These are phyloP conservation scores for Arctocebus calabarensis DNA, from an alignment of 2,797 vertebrate species.

Conservation along the genomic window DNA sequence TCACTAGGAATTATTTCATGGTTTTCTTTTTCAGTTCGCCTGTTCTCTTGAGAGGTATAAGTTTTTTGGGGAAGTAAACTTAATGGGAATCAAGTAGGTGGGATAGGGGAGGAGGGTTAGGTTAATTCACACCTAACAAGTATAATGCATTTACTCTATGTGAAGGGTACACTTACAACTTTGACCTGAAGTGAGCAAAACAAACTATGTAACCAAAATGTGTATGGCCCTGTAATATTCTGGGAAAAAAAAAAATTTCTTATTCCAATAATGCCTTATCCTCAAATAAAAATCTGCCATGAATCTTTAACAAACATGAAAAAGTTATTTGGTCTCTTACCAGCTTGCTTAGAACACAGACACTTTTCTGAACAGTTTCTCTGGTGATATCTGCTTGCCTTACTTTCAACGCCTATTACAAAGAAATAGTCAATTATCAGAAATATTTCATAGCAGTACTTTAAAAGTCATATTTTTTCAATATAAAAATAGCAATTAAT, in stretches of 20 bases:
- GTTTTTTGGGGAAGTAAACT: no score
- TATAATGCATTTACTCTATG: no score
- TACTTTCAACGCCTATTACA: constrained; percentile 94
- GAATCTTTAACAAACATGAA: neutral
- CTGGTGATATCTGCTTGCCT: constrained; percentile 97
- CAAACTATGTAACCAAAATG: no score
- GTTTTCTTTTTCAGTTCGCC: no score
- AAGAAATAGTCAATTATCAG: constrained; percentile 68
- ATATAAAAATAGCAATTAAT: constrained; percentile 18
- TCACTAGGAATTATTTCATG: no score
- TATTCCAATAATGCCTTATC: neutral
- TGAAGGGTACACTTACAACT: no score
- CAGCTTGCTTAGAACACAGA: constrained; percentile 98
- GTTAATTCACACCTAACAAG: no score
- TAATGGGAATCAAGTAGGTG: no score
- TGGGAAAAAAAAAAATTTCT: neutral
- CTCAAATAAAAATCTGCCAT: neutral
- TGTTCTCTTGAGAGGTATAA: no score
- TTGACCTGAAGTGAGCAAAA: no score
- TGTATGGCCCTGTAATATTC: no score
- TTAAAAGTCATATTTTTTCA: constrained; percentile 44
- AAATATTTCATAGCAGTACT: constrained; percentile 58
- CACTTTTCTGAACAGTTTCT: constrained; percentile 99
- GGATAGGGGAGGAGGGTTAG: no score
- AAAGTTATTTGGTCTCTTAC: constrained; percentile 89